Evolutionary conservation across 2,797 vertebrate genomes (phyloP), one percentile per base, ranked within the genome.

Genomic region (Chaetodon trifasciatus): DNA sequence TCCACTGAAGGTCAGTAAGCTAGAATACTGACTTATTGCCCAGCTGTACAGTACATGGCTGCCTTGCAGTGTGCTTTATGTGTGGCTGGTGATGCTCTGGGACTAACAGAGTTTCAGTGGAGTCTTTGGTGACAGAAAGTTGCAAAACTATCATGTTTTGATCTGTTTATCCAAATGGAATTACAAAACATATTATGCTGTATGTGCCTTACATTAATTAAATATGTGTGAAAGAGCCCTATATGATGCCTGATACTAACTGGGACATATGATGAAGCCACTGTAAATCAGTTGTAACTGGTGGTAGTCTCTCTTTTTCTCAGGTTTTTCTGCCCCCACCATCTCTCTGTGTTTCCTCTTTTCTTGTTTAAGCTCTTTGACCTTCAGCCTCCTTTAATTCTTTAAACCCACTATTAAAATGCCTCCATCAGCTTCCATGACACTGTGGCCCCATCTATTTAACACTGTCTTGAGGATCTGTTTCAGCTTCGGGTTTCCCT

Each of bases 401-500:
- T 81, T 81, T 70, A 76, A 82, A 82, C 62, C 68, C 17, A 53
- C 37, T 13, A 78, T 89, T 82, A 84, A 82, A 85, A 77, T 3
- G 0, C 77, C 70, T 68, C 66, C 44, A 63, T 70, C 70, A 11
- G 67, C 70, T 23, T 74, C 69, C 21, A 23, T 62, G 61, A 72
- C 75, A 69, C 60, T 23, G 68, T 75, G 65, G 71, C 47, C 58
- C 6, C 42, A 78, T 82, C 57, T 50, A 7, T 82, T 84, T 60
- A 71, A 74, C 70, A 37, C 28, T 44, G 69, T 83, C 84, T 82
- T 70, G 21, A 71, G 76, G 79, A 79, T 83, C 72, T 7, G 12
- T 83, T 84, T 82, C 75, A 68, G 82, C 70, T 63, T 86, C 70
- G 61, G 28, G 60, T 88, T 89, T 85, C 78, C 63, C 44, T 66